Evolutionary conservation across 2,888 invertebrate genomes (phyloP).

Genomic region (Pimpla rufipes): DNA sequence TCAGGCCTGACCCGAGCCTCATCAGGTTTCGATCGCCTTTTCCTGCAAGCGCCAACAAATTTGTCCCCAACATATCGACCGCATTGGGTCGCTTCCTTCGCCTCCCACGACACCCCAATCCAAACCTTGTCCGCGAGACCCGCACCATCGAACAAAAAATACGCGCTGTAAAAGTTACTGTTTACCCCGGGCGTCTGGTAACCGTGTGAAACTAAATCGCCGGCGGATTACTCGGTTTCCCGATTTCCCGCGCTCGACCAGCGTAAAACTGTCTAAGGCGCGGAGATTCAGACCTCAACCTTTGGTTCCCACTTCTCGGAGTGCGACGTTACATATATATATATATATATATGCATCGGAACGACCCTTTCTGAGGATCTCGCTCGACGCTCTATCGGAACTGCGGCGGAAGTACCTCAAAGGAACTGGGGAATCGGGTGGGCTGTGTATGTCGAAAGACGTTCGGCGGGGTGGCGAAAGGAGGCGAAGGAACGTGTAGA

Average conservation of each 20-base stretch:
- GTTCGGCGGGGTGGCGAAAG: conserved; percentile 22
- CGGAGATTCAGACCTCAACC: neutral
- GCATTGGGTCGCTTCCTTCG: too few species aligned
- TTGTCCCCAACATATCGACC: too few species aligned
- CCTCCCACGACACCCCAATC: too few species aligned
- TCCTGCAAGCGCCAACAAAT: too few species aligned
- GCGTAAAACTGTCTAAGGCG: conserved; percentile 46
- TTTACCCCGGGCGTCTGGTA: conserved; percentile 5
- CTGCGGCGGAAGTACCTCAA: conserved; percentile 53
- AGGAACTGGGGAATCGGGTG: conserved; percentile 42
- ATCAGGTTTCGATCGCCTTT: too few species aligned
- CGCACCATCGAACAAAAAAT: neutral
- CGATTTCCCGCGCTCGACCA: conserved; percentile 40
- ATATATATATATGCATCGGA: conserved; percentile 14
- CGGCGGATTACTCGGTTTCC: conserved; percentile 27
- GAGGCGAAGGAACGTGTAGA: conserved; percentile 40
- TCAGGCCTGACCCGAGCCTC: too few species aligned
- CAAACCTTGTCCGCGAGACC: too few species aligned
- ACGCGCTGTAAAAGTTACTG: neutral
- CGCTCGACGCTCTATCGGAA: conserved; percentile 16
- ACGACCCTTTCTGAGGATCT: conserved; percentile 17
- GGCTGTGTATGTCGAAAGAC: too few species aligned
- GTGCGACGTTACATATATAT: too few species aligned
- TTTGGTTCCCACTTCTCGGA: too few species aligned
- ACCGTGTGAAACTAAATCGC: conserved; percentile 37